phyloP scores from a whole-genome alignment of 35 echinoderm and acorn worm genomes.

The Lytechinus pictus region DNA sequence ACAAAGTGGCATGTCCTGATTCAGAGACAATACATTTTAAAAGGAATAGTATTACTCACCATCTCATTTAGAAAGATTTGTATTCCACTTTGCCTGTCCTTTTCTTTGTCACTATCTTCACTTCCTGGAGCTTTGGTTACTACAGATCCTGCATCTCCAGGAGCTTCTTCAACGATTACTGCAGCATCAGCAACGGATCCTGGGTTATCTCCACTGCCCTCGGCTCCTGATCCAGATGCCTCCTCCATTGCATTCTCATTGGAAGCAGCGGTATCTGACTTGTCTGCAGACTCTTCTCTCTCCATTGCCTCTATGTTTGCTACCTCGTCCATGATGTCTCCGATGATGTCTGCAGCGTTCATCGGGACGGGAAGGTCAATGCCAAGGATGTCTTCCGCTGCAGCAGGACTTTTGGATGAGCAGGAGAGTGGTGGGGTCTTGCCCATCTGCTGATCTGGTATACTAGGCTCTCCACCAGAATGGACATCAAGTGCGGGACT shows the following conservation, averaged over 20 bases:
- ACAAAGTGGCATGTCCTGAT: too few species aligned
- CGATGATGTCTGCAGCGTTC: neutral
- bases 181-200: neutral
- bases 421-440: neutral
- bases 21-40: neutral
- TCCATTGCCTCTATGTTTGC: neutral
- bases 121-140: neutral
- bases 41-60: neutral
- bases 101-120: neutral
- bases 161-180: too few species aligned
- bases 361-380: neutral
- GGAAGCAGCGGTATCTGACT: neutral
- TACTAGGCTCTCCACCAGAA: neutral
- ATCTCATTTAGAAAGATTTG: neutral
- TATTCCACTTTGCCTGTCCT: neutral
- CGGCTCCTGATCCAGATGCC: neutral
- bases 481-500: conserved; percentile 3
- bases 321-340: conserved; percentile 1
- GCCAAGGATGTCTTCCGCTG: neutral
- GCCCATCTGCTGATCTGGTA: neutral
- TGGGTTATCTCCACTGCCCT: neutral
- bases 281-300: neutral
- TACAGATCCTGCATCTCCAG: neutral
- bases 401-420: neutral
- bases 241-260: neutral